Percentiles rank a stretch among this genome's conserved stretches.
Conservation (phyloP, 2,113 vertebrate genomes). For the Etheostoma cragini region DNA sequence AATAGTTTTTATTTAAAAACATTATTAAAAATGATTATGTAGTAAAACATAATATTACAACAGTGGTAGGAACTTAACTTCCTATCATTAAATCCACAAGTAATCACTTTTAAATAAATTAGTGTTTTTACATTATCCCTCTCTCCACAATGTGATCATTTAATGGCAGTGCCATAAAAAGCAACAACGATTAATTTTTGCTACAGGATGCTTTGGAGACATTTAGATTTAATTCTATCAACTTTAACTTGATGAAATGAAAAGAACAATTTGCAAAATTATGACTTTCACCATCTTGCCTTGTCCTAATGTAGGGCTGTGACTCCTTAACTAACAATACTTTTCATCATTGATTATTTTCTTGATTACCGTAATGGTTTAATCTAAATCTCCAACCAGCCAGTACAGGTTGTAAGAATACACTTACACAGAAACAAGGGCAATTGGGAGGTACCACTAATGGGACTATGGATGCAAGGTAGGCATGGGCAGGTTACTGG, state of each 20-base stretch:
- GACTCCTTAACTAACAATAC: too few species aligned
- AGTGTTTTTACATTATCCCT: background rate
- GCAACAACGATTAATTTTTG: background rate
- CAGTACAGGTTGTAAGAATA: too few species aligned
- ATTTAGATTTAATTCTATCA: background rate
- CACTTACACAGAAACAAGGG: too few species aligned
- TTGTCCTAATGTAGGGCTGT: too few species aligned
- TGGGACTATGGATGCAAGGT: too few species aligned
- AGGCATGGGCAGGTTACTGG: too few species aligned
- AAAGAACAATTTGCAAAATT: background rate
- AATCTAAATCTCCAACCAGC: too few species aligned
- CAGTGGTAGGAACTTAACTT: background rate
- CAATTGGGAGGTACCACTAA: too few species aligned
- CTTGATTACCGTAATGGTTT: too few species aligned
- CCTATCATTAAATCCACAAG: background rate
- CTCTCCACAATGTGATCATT: background rate
- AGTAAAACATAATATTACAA: background rate
- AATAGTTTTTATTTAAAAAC: background rate
- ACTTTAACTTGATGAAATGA: too few species aligned
- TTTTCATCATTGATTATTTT: too few species aligned
- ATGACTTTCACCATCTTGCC: background rate
- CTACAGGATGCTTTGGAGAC: background rate
- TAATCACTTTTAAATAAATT: background rate
- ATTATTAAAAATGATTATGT: background rate
- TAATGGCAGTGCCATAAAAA: background rate